Percentiles rank a stretch among this genome's conserved stretches.
phyloP scores from a whole-genome alignment of 2,113 vertebrate genomes.

The Notothenia coriiceps region DNA sequence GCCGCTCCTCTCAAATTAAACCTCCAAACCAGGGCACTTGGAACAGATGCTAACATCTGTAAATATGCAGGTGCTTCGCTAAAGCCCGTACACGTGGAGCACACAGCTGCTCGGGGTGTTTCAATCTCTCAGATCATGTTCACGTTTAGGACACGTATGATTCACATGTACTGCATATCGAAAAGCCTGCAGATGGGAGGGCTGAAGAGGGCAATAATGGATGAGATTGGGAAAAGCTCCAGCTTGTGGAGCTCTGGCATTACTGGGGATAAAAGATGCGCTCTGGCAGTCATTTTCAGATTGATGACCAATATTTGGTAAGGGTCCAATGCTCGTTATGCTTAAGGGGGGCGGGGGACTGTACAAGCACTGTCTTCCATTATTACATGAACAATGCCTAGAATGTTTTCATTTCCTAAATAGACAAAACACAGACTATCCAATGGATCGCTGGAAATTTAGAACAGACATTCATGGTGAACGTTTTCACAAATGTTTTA shows the following conservation, averaged over 20 bases:
- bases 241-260: conserved; percentile 48
- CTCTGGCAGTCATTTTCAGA: conserved; percentile 60
- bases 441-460: too few species aligned
- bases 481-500: background rate
- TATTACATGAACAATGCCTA: too few species aligned
- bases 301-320: conserved; percentile 64
- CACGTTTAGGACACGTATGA: conserved; percentile 21
- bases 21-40: conserved; percentile 73
- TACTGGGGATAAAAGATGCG: conserved; percentile 55
- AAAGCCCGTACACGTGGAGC: conserved; percentile 46
- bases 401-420: background rate
- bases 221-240: conserved; percentile 52
- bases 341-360: background rate
- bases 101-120: conserved; percentile 38
- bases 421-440: too few species aligned
- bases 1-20: conserved; percentile 81
- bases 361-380: too few species aligned
- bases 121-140: conserved; percentile 37
- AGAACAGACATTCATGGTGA: background rate
- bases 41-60: conserved; percentile 83
- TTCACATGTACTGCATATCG: conserved; percentile 12
- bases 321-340: conserved; percentile 42
- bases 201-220: conserved; percentile 64
- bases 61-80: conserved; percentile 74
- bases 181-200: conserved; percentile 49